Percentiles rank a stretch among this genome's conserved stretches.
phyloP scores from a whole-genome alignment of 2,888 invertebrate genomes.

The Neocrepidodera transversa region DNA sequence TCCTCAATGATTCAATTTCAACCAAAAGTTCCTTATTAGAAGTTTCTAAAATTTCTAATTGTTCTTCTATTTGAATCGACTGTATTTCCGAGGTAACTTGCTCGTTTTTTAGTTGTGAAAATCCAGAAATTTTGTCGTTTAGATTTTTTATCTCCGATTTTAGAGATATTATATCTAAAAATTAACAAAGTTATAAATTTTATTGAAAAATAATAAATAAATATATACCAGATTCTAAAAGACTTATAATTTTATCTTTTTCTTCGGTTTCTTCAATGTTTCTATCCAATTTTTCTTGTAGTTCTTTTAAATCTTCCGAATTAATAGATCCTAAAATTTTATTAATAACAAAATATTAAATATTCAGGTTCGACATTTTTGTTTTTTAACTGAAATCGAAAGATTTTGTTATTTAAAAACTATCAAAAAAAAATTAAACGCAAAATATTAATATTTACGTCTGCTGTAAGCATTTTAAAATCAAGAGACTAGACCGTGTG shows the following conservation, averaged over 20 bases:
- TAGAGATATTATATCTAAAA: conserved; percentile 64
- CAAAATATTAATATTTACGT: too few relatives aligned
- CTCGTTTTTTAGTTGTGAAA: conserved; percentile 69
- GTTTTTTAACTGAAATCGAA: too few relatives aligned
- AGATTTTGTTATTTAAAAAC: too few relatives aligned
- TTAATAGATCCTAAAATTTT: conserved; percentile 43
- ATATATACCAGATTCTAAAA: conserved; percentile 52
- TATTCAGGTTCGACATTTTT: too few relatives aligned
- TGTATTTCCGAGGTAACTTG: conserved; percentile 81
- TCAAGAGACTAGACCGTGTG: too few relatives aligned
- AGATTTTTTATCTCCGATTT: conserved; percentile 70
- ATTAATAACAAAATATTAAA: too few relatives aligned
- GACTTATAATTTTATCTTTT: conserved; percentile 50
- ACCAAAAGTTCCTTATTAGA: conserved; percentile 63
- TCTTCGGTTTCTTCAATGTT: conserved; percentile 44
- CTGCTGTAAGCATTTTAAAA: too few relatives aligned
- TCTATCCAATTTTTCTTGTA: conserved; percentile 48
- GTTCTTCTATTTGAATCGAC: conserved; percentile 80
- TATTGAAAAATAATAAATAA: too few relatives aligned
- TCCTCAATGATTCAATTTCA: conserved; percentile 62
- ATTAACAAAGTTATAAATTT: not conserved
- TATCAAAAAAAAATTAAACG: too few relatives aligned
- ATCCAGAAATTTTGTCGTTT: conserved; percentile 68
- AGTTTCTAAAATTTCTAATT: conserved; percentile 66
- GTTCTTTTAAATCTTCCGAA: conserved; percentile 48